Conservation (phyloP, 2,797 vertebrate species). For the Melanotaenia maccullochi region DNA sequence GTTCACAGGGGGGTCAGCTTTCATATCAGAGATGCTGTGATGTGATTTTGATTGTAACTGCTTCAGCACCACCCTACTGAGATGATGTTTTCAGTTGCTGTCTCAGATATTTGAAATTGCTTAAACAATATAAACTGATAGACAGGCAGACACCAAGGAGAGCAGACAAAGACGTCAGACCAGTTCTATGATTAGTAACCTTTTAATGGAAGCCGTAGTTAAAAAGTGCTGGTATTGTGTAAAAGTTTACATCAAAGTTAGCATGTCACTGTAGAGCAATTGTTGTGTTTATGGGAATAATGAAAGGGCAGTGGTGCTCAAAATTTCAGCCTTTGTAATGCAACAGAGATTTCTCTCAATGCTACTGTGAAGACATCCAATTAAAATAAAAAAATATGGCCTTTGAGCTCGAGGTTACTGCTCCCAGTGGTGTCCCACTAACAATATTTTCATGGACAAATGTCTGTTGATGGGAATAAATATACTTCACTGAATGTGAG, state of each 20-base stretch:
- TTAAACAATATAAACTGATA: constrained; percentile 67
- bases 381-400: constrained; percentile 79
- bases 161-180: constrained; percentile 36
- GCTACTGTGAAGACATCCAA: constrained; percentile 69
- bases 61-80: constrained; percentile 78
- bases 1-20: constrained; percentile 81
- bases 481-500: constrained; percentile 44
- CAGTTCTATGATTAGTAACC: constrained; percentile 47
- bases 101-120: constrained; percentile 70
- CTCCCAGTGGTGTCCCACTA: constrained; percentile 64
- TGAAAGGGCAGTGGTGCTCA: constrained; percentile 70
- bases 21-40: constrained; percentile 81
- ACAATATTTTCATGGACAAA: constrained; percentile 75
- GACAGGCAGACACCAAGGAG: constrained; percentile 36
- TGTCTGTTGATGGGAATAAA: constrained; percentile 70
- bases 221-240: constrained; percentile 35
- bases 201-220: constrained; percentile 37
- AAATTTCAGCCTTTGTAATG: constrained; percentile 64
- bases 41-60: constrained; percentile 84
- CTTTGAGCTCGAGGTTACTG: constrained; percentile 70
- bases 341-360: constrained; percentile 67
- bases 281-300: constrained; percentile 69
- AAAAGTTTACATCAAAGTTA: constrained; percentile 58
- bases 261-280: constrained; percentile 52
- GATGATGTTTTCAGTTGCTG: constrained; percentile 77